Conservation (phyloP, 1,140 invertebrate genomes). For the Ceratoteleas bidentatus region DNA sequence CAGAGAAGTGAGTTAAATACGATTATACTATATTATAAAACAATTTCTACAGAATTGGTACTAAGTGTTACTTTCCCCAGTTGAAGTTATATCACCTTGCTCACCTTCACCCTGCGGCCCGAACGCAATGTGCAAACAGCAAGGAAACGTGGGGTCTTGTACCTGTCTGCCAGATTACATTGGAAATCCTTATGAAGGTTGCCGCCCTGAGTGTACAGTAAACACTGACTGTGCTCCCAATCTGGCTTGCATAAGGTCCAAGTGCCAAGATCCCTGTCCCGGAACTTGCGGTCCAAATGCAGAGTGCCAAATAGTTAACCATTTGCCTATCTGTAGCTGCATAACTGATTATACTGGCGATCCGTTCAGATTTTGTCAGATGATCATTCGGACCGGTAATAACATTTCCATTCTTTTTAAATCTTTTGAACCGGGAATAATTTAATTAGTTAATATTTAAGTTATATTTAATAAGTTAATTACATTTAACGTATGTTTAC, state of each 20-base stretch:
- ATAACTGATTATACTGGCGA: conserved; percentile 84
- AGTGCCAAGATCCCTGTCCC: conserved; percentile 89
- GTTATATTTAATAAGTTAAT: too few relatives aligned
- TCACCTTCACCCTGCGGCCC: conserved; percentile 86
- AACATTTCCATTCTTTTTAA: background rate
- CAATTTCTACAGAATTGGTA: conserved; percentile 38
- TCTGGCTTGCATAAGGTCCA: conserved; percentile 84
- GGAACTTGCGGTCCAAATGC: conserved; percentile 88
- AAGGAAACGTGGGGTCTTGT: conserved; percentile 85
- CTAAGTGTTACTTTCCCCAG: conserved; percentile 69
- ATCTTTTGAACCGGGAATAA: background rate
- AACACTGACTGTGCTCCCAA: conserved; percentile 81
- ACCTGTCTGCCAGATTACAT: conserved; percentile 85
- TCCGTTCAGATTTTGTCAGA: conserved; percentile 82
- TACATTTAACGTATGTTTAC: too few relatives aligned
- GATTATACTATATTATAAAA: conserved; percentile 12
- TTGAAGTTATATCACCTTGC: conserved; percentile 81
- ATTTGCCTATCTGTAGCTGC: conserved; percentile 84
- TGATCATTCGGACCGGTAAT: background rate
- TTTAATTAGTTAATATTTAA: too few relatives aligned
- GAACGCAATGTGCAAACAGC: conserved; percentile 86
- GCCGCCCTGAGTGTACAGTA: conserved; percentile 81
- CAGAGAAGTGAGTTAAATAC: conserved; percentile 14
- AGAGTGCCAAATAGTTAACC: conserved; percentile 85
- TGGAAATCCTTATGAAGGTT: conserved; percentile 87